Evolutionary conservation across 2,113 vertebrate genomes (phyloP), one percentile per base, ranked within the genome.

Genomic region (Excalfactoria chinensis): DNA sequence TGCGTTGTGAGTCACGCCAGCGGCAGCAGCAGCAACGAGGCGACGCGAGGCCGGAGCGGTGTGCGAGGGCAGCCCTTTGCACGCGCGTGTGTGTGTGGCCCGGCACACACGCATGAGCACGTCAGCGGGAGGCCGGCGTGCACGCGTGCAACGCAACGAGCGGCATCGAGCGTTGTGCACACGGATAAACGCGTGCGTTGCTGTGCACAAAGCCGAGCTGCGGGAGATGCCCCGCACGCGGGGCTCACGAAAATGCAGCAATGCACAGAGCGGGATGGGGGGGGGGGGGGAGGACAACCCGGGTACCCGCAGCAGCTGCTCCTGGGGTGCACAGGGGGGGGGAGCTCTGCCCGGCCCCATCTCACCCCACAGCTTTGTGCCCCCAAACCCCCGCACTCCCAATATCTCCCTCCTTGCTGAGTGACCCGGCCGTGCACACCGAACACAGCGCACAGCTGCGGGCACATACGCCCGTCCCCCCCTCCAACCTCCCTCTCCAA

Each of bases 1-100:
- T 78, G 84, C 13, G 77, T 77, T 56, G 30, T 96, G 95, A 95
- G 74, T 97, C 96, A 97, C 26, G 44, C 44, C 53, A 18, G 53
- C 67, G 3, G 82, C 78, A 44, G 67, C 41, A 37, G 37, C 37
- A 37, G 37, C 37, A 37, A 37, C 37, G 26, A 43, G 32, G 18
- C 19, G 89, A 62, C 13, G 53, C 90, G 55, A 63, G 41, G 63
- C 85, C 13, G 58, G 81, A 34, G 72, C 67, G 28, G 37, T 1
- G 0, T 56, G 94, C 22, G 88, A 88, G 88, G 90, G 86, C 83
- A 79, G 26, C 86, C 93, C 86, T 60, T 5, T 37, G 2, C 40
- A 11, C 7, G 30, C 16, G 64, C 3, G 11, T 8, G 63, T 13
- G 1, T 6, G 63, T 8, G 2, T 6, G 3, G 34, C 69, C 41